These are phyloP conservation scores for Drosophila dives DNA, from an alignment of 2,888 invertebrate genomes.

Conservation along the genomic window DNA sequence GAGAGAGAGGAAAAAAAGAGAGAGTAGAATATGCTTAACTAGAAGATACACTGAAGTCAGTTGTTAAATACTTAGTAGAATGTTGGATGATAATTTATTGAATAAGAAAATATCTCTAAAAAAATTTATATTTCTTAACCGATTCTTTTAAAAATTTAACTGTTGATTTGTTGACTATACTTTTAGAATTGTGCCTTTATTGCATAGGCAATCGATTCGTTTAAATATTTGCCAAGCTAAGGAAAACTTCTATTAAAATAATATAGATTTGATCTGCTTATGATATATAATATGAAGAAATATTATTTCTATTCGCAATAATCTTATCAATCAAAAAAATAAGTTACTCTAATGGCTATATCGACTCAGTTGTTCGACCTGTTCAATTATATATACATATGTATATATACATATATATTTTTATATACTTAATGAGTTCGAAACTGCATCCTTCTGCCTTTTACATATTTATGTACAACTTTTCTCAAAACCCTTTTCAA, in stretches of 20 bases:
- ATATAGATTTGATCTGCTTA: no score
- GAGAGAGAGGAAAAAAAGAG: no score
- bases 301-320: no score
- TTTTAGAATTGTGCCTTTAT: neutral
- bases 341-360: neutral
- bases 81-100: neutral
- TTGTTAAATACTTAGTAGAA: neutral
- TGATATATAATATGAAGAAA: no score
- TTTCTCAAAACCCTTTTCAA: neutral
- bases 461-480: neutral
- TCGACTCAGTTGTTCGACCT: neutral
- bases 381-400: neutral
- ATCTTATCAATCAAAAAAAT: no score
- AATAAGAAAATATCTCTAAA: neutral
- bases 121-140: no score
- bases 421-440: neutral
- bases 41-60: neutral
- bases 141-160: neutral
- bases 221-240: neutral
- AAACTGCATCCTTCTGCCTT: neutral
- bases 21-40: neutral
- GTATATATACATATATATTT: no score
- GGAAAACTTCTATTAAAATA: neutral
- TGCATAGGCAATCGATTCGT: neutral
- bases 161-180: neutral